These are phyloP conservation scores for Drosophila murphyi DNA, from an alignment of 1,140 invertebrate genomes.

Conservation along the genomic window DNA sequence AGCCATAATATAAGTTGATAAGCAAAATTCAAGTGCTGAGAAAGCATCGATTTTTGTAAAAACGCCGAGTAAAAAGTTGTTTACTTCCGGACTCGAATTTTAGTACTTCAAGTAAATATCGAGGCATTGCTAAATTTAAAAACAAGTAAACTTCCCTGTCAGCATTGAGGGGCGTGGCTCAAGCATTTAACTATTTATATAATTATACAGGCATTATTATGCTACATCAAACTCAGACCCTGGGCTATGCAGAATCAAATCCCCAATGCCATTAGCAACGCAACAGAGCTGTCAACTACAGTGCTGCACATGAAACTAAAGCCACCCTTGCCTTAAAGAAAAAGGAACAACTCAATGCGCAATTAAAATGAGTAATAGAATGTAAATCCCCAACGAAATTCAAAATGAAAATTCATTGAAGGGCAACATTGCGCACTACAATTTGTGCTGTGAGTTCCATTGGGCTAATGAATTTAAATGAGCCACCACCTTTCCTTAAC, in stretches of 20 bases:
- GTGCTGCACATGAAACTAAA: slow-evolving; percentile 33
- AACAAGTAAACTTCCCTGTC: slow-evolving; percentile 16
- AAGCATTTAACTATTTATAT: slow-evolving; percentile 53
- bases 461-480: slow-evolving; percentile 73
- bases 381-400: slow-evolving; percentile 25
- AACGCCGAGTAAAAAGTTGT: neutral
- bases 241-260: slow-evolving; percentile 25
- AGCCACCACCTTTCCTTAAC: slow-evolving; percentile 50
- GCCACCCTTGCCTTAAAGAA: slow-evolving; percentile 34
- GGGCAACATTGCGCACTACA: slow-evolving; percentile 43
- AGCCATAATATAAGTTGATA: too few relatives aligned
- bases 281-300: slow-evolving; percentile 71
- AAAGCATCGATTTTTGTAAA: too few relatives aligned
- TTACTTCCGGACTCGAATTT: neutral
- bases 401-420: slow-evolving; percentile 49
- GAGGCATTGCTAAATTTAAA: too few relatives aligned
- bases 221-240: slow-evolving; percentile 44
- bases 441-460: slow-evolving; percentile 1
- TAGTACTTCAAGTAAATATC: too few relatives aligned
- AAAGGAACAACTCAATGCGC: slow-evolving; percentile 39
- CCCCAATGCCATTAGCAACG: slow-evolving; percentile 68
- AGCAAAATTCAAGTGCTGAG: too few relatives aligned
- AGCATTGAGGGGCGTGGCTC: slow-evolving; percentile 30
- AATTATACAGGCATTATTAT: slow-evolving; percentile 67
- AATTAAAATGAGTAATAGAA: slow-evolving; percentile 61